Evolutionary conservation across 2,888 invertebrate species (phyloP).

Genomic region (Hirtodrosophila duncani): DNA sequence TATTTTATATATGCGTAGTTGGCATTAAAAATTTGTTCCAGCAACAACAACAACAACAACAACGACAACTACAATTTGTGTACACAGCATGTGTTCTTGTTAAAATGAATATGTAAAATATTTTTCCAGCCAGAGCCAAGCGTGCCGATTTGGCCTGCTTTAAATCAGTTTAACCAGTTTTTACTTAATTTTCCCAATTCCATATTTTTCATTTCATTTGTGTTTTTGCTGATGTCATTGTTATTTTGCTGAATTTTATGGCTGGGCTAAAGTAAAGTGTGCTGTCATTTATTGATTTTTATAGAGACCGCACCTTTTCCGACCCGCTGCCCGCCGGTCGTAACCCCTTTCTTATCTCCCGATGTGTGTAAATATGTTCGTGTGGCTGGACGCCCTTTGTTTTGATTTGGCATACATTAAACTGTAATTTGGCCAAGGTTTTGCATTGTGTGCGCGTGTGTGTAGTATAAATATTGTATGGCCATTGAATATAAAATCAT

Average conservation of each 20-base stretch:
- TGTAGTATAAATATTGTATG: no score
- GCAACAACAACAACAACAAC: constrained; percentile 24
- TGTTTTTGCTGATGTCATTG: constrained; percentile 63
- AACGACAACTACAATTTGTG: constrained; percentile 7
- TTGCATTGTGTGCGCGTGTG: background rate
- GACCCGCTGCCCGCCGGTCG: background rate
- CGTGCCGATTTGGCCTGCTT: constrained; percentile 14
- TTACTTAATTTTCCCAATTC: constrained; percentile 13
- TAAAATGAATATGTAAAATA: constrained; percentile 8
- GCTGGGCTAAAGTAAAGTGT: constrained; percentile 49
- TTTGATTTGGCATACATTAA: constrained; percentile 65
- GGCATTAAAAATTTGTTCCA: constrained; percentile 29
- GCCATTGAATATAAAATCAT: background rate
- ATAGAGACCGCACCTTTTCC: constrained; percentile 40
- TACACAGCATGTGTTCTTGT: constrained; percentile 22
- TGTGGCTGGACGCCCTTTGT: constrained; percentile 46
- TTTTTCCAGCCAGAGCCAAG: constrained; percentile 31
- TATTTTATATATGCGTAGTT: constrained; percentile 34
- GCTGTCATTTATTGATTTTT: constrained; percentile 66
- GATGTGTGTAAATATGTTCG: no score
- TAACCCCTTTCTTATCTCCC: background rate
- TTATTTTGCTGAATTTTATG: constrained; percentile 56
- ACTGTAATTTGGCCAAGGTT: constrained; percentile 66
- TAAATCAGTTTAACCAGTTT: constrained; percentile 4
- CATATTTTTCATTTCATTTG: background rate